Conservation (phyloP, 2,113 vertebrate species). For the Amia ocellicauda region DNA sequence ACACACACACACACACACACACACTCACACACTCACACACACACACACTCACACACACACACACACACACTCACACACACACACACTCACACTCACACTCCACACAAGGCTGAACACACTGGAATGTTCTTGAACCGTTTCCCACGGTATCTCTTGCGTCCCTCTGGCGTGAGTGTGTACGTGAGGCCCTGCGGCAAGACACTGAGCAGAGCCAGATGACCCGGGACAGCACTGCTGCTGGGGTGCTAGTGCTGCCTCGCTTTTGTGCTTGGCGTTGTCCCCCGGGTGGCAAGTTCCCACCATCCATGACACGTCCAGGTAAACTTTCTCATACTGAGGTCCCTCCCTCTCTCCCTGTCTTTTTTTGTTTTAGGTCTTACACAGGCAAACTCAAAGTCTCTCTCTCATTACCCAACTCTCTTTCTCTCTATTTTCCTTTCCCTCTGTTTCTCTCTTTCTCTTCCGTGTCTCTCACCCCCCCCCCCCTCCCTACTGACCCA, state of each 20-base stretch:
- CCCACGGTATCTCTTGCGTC: neutral
- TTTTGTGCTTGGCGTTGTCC: too few relatives aligned
- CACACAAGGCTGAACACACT: neutral
- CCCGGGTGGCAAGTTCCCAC: too few relatives aligned
- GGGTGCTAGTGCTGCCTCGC: too few relatives aligned
- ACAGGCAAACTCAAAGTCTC: constrained; percentile 22
- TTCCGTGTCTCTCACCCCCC: neutral
- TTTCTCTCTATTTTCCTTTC: constrained; percentile 5
- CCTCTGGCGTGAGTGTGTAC: neutral
- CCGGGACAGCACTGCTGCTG: too few relatives aligned
- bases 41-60: neutral
- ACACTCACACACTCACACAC: constrained; percentile 1
- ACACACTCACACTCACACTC: constrained; percentile 9
- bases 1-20: constrained; percentile 1
- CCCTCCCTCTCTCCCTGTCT: neutral
- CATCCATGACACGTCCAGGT: too few relatives aligned
- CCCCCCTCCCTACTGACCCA: constrained; percentile 2
- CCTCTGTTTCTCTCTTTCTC: neutral
- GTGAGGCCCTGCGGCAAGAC: neutral
- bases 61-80: constrained; percentile 1
- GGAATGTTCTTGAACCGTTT: neutral
- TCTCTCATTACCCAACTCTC: too few relatives aligned
- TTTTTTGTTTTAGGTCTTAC: neutral
- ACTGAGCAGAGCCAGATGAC: neutral
- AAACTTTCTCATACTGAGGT: too few relatives aligned